A percentile compares a stretch with the other conserved stretches of the same genome.
These are phyloP conservation scores for Brassicogethes aeneus DNA, from an alignment of 2,888 invertebrate species.

Conservation along the genomic window DNA sequence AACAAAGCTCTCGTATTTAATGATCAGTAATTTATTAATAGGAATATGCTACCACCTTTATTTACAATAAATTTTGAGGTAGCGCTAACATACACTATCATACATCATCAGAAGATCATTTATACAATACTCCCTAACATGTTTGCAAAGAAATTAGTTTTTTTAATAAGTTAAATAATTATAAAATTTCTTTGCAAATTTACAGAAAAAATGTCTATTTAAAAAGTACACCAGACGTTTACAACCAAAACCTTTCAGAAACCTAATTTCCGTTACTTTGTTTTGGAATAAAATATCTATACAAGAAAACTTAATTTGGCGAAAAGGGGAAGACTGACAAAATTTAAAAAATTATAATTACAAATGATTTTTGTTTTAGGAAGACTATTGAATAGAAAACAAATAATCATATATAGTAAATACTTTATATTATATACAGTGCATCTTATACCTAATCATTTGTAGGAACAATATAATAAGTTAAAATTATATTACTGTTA, in stretches of 20 bases:
- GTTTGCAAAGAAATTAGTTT: constrained; percentile 12
- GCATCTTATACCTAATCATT: constrained; percentile 9
- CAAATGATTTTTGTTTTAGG: constrained; percentile 4
- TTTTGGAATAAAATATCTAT: no score
- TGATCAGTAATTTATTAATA: constrained; percentile 35
- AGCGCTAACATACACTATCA: constrained; percentile 33
- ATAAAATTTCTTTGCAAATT: constrained; percentile 13
- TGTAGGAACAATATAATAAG: constrained; percentile 15
- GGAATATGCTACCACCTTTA: constrained; percentile 42
- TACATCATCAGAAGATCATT: constrained; percentile 21
- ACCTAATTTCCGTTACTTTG: no score
- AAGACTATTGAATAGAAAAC: constrained; percentile 9
- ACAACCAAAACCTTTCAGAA: no score
- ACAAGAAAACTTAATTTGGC: no score
- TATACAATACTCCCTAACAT: constrained; percentile 17
- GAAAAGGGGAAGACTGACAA: constrained; percentile 11
- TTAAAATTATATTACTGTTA: constrained; percentile 2
- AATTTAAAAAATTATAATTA: constrained; percentile 5
- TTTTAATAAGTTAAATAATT: constrained; percentile 3
- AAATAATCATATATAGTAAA: constrained; percentile 6
- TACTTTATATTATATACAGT: constrained; percentile 12
- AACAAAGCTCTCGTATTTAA: constrained; percentile 17
- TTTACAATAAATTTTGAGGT: constrained; percentile 36
- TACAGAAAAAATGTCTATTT: constrained; percentile 7
- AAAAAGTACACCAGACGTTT: background rate